These are phyloP conservation scores for Mallotus villosus DNA, from an alignment of 2,797 vertebrate genomes.

Conservation along the genomic window DNA sequence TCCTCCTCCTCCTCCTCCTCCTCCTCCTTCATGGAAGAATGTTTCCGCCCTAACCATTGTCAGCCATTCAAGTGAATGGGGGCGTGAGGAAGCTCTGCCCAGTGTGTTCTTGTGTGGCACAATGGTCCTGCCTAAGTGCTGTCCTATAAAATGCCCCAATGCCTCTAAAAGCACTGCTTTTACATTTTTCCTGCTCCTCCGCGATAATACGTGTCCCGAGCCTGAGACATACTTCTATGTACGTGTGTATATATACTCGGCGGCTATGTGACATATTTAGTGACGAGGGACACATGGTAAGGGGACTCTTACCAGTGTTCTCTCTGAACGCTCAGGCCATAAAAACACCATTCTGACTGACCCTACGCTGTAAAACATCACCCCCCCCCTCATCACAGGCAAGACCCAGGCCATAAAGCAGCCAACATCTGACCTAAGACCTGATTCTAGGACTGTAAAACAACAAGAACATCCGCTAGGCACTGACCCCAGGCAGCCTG, in stretches of 20 bases:
- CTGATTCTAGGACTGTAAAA: conserved; percentile 27
- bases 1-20: not conserved
- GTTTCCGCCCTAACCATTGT: conserved; percentile 63
- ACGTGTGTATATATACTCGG: conserved; percentile 48
- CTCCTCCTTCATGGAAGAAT: conserved; percentile 55
- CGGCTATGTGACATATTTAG: conserved; percentile 60
- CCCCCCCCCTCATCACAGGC: conserved; percentile 21
- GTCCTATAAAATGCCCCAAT: conserved; percentile 80
- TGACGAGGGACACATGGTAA: conserved; percentile 46
- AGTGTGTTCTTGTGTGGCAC: conserved; percentile 67
- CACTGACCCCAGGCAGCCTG: conserved; percentile 17
- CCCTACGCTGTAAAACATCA: conserved; percentile 39
- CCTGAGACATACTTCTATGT: conserved; percentile 4
- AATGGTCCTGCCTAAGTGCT: conserved; percentile 77
- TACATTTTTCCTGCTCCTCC: conserved; percentile 35
- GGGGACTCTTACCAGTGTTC: no score
- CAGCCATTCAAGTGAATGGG: conserved; percentile 71
- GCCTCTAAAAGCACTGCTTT: conserved; percentile 70
- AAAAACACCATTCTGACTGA: conserved; percentile 58
- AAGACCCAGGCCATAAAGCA: conserved; percentile 35
- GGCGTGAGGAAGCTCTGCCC: conserved; percentile 68
- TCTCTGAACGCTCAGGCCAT: conserved; percentile 29
- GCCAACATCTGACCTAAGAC: conserved; percentile 37
- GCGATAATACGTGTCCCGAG: conserved; percentile 64
- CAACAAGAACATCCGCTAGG: conserved; percentile 25